phyloP scores from a whole-genome alignment of 2,797 vertebrate species.

The Otolemur crassicaudatus region DNA sequence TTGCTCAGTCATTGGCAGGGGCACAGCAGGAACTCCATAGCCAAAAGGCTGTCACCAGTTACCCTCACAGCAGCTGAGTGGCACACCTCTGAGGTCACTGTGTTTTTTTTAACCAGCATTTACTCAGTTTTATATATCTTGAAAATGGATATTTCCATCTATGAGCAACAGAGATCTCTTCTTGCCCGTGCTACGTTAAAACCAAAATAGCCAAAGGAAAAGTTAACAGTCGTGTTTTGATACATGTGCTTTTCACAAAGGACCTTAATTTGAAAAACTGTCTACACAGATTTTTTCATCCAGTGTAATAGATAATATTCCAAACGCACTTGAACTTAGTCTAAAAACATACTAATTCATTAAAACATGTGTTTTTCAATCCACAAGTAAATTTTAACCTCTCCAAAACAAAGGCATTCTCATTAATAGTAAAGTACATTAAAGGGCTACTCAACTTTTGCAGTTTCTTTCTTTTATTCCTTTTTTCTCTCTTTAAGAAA shows the following conservation, averaged over 20 bases:
- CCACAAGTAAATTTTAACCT: background rate
- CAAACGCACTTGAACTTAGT: background rate
- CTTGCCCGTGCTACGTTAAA: background rate
- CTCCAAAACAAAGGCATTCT: background rate
- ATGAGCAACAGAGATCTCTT: background rate
- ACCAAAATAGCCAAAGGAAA: background rate
- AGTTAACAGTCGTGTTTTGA: background rate
- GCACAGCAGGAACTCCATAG: background rate
- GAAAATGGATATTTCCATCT: background rate
- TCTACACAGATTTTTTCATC: background rate
- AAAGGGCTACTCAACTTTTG: background rate
- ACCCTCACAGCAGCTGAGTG: background rate
- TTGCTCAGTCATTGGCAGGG: rapidly evolving
- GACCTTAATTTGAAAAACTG: background rate
- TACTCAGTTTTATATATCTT: background rate
- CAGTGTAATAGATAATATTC: background rate
- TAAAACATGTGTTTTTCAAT: background rate
- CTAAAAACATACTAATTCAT: background rate
- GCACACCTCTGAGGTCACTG: background rate
- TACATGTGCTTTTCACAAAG: background rate
- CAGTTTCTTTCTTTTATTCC: background rate
- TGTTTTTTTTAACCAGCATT: background rate
- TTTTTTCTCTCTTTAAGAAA: too few species aligned
- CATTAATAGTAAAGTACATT: background rate
- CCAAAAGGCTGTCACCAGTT: background rate